Evolutionary conservation across 2,888 invertebrate species (phyloP).

Genomic region (Cabera pusaria): DNA sequence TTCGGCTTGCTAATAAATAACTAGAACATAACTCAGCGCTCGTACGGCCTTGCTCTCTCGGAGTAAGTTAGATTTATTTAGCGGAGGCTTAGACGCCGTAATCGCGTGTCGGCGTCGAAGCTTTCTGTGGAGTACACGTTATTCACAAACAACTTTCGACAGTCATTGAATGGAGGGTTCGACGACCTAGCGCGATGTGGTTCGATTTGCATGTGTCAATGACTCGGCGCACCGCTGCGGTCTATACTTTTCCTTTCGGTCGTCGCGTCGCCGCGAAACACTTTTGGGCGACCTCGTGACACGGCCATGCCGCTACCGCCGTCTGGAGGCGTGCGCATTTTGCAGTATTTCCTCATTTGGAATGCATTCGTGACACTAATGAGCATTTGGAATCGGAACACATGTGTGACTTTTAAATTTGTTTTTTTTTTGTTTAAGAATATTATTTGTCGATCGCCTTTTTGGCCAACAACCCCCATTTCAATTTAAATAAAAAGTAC

Average conservation of each 20-base stretch:
- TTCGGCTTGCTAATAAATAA: slow-evolving; percentile 47
- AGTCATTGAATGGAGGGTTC: slow-evolving; percentile 78
- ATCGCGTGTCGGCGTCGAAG: slow-evolving; percentile 55
- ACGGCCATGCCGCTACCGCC: slow-evolving; percentile 42
- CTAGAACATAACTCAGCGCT: slow-evolving; percentile 59
- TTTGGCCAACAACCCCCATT: too few species aligned
- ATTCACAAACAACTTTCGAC: slow-evolving; percentile 77
- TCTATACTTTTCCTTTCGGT: slow-evolving; percentile 79
- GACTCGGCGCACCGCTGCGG: slow-evolving; percentile 65
- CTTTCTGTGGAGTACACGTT: slow-evolving; percentile 54
- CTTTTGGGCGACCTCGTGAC: slow-evolving; percentile 73
- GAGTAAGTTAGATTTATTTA: slow-evolving; percentile 58
- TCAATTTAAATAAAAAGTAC: too few species aligned
- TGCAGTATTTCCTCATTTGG: slow-evolving; percentile 24
- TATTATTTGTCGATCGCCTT: too few species aligned
- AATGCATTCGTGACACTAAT: slow-evolving; percentile 23
- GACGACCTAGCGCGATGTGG: slow-evolving; percentile 71
- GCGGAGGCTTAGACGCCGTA: slow-evolving; percentile 52
- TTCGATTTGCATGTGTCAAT: slow-evolving; percentile 82
- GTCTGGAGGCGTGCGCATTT: slow-evolving; percentile 36
- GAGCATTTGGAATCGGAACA: slow-evolving; percentile 7
- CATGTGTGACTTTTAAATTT: too few species aligned
- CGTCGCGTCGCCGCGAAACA: slow-evolving; percentile 65
- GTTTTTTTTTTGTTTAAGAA: too few species aligned
- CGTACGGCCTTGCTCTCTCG: slow-evolving; percentile 44